phyloP scores from a whole-genome alignment of 2,888 invertebrate species.

The Xestia xanthographa region DNA sequence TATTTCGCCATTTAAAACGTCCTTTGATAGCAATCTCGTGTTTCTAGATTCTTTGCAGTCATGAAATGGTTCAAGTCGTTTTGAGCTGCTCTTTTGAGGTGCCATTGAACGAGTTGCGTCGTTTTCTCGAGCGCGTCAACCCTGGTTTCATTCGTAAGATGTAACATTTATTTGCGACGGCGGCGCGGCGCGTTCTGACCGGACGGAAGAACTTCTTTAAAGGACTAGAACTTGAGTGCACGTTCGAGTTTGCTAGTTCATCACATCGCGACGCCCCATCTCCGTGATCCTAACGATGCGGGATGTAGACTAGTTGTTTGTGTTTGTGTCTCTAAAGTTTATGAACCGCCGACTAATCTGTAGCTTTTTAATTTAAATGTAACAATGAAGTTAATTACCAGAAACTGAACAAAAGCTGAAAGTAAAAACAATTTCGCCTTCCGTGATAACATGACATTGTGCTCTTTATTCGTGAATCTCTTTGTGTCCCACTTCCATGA shows the following conservation, averaged over 20 bases:
- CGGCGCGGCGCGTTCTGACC: slow-evolving; percentile 16
- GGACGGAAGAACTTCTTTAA: slow-evolving; percentile 27
- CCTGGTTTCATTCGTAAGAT: slow-evolving; percentile 30
- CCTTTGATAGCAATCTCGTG: slow-evolving; percentile 56
- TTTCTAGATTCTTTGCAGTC: slow-evolving; percentile 53
- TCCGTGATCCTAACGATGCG: slow-evolving; percentile 37
- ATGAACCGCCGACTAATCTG: slow-evolving; percentile 38
- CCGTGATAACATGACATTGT: slow-evolving; percentile 56
- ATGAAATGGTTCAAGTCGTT: slow-evolving; percentile 44
- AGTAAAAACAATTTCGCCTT: slow-evolving; percentile 54
- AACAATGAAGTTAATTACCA: slow-evolving; percentile 56
- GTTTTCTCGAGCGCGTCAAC: slow-evolving; percentile 17
- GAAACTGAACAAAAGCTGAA: slow-evolving; percentile 54
- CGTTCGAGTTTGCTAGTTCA: slow-evolving; percentile 44
- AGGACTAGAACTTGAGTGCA: slow-evolving; percentile 41
- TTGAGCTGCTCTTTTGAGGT: slow-evolving; percentile 48
- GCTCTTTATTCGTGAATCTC: slow-evolving; percentile 56
- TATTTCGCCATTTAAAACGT: slow-evolving; percentile 54
- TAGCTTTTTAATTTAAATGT: slow-evolving; percentile 50
- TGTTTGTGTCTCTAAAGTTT: slow-evolving; percentile 35
- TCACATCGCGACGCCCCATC: slow-evolving; percentile 13
- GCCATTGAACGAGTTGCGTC: slow-evolving; percentile 51
- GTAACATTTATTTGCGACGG: slow-evolving; percentile 45
- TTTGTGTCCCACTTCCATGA: slow-evolving; percentile 51
- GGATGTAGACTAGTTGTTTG: slow-evolving; percentile 17